Conservation (phyloP, 2,797 vertebrate genomes). For the Lacerta bilineata region DNA sequence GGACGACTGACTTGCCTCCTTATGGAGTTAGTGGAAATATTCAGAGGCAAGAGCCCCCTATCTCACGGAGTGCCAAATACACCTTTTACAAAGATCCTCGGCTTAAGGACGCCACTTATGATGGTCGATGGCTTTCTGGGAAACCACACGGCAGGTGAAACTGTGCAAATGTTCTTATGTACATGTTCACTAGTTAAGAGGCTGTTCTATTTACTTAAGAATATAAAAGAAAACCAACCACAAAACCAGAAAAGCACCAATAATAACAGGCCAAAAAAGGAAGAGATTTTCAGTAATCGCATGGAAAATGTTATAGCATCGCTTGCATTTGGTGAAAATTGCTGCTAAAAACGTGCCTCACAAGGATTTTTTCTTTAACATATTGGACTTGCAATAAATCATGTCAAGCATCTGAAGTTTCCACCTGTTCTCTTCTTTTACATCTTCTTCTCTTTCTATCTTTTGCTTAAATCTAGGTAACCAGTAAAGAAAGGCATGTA, state of each 20-base stretch:
- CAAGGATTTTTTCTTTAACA: too few species aligned
- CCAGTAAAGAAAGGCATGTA: background rate
- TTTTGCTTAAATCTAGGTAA: background rate
- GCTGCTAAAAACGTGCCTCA: too few species aligned
- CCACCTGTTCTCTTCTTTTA: too few species aligned
- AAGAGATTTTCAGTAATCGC: too few species aligned
- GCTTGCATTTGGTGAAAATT: too few species aligned
- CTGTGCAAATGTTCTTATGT: conserved; percentile 6
- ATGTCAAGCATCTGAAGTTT: too few species aligned
- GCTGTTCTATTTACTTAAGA: background rate
- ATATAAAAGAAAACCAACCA: background rate
- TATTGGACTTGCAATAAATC: too few species aligned
- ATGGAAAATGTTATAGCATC: too few species aligned
- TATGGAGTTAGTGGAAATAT: conserved; percentile 76
- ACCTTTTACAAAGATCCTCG: conserved; percentile 95
- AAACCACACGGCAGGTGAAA: conserved; percentile 95
- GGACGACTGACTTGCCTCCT: conserved; percentile 76
- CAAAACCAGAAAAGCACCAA: too few species aligned
- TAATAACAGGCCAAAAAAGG: too few species aligned
- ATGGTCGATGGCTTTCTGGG: conserved; percentile 92
- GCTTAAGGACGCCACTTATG: conserved; percentile 92
- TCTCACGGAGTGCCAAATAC: conserved; percentile 92
- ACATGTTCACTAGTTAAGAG: background rate
- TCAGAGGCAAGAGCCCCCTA: conserved; percentile 88
- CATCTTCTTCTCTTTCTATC: too few species aligned